A percentile compares a stretch with the other conserved stretches of the same genome.
phyloP scores from a whole-genome alignment of 2,113 vertebrate genomes.

The Oreochromis spilurus region DNA sequence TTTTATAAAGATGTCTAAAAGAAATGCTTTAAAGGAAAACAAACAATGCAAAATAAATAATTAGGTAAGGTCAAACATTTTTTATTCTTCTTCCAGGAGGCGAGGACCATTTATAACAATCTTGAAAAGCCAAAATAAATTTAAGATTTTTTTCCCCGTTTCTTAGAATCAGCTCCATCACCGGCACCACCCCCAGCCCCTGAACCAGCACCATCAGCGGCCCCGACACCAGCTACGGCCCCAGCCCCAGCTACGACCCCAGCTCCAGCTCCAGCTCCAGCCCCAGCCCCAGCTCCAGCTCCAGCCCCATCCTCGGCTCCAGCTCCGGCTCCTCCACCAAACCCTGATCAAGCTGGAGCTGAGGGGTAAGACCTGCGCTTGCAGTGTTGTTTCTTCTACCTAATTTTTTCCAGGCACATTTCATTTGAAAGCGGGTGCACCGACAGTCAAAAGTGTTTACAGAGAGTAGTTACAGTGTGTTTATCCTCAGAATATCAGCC shows the following conservation, averaged over 20 bases:
- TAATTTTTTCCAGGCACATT: neutral
- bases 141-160: accelerated
- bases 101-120: neutral
- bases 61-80: neutral
- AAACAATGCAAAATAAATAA: neutral
- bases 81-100: neutral
- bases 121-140: neutral
- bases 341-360: constrained; percentile 11
- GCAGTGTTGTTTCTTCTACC: neutral
- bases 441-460: neutral
- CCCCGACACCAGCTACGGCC: neutral
- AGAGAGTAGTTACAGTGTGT: neutral
- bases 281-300: neutral
- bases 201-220: neutral
- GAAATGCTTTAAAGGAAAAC: neutral
- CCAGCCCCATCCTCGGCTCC: neutral
- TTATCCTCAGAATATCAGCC: neutral
- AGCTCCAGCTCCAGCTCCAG: accelerated
- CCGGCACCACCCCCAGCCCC: neutral
- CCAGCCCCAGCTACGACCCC: accelerated
- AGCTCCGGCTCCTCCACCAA: neutral
- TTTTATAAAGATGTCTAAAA: neutral
- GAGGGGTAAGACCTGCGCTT: constrained; percentile 34
- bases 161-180: neutral
- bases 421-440: neutral